Evolutionary conservation across 2,113 vertebrate species (phyloP).

Genomic region (Nycticorax nycticorax): DNA sequence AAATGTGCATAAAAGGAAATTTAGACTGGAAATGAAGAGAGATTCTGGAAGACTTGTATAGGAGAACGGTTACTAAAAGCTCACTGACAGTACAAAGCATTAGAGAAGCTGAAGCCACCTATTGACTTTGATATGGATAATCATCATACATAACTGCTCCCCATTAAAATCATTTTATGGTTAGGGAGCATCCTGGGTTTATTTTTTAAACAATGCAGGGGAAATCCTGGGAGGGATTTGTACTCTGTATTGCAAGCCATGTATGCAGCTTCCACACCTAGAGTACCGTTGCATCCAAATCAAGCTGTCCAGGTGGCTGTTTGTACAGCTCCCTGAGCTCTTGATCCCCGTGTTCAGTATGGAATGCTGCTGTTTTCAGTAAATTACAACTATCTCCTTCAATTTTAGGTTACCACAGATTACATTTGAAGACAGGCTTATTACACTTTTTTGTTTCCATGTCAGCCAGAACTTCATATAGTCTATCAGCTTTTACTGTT

Average conservation of each 20-base stretch:
- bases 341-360: not conserved
- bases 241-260: not conserved
- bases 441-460: not conserved
- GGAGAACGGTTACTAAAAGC: not conserved
- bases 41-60: not conserved
- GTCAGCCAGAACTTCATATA: slow-evolving; percentile 83
- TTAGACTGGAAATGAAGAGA: not conserved
- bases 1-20: not conserved
- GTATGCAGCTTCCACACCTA: not conserved
- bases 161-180: not conserved
- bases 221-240: not conserved
- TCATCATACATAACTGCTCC: rapidly evolving
- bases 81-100: not conserved
- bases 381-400: not conserved
- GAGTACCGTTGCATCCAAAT: not conserved
- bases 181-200: not conserved
- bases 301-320: not conserved
- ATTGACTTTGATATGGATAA: not conserved
- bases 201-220: not conserved
- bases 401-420: not conserved
- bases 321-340: not conserved
- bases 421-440: not conserved
- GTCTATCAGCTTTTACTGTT: slow-evolving; percentile 71
- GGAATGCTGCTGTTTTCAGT: not conserved
- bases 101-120: not conserved